phyloP scores from a whole-genome alignment of 2,888 invertebrate genomes.

The Podabrus alpinus region DNA sequence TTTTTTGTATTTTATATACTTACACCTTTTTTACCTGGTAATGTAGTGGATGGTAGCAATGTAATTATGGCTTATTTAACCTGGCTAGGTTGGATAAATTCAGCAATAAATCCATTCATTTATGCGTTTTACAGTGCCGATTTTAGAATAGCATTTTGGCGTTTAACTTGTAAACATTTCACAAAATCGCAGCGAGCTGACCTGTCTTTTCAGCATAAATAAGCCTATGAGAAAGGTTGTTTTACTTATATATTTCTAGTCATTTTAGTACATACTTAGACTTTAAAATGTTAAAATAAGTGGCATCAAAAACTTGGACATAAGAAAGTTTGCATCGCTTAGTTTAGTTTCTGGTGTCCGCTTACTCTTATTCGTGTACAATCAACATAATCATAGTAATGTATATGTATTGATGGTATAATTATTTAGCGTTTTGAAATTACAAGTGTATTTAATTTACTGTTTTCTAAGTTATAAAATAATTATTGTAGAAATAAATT shows the following conservation, averaged over 20 bases:
- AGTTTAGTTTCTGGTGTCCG: background rate
- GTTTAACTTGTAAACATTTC: conserved; percentile 74
- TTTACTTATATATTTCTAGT: conserved; percentile 19
- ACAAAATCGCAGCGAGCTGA: conserved; percentile 54
- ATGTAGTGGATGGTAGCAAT: conserved; percentile 56
- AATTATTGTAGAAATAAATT: background rate
- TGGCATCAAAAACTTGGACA: conserved; percentile 17
- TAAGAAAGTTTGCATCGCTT: background rate
- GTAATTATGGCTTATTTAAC: conserved; percentile 76
- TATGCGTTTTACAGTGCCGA: conserved; percentile 89
- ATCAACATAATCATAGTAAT: background rate
- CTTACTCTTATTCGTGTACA: background rate
- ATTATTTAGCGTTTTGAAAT: background rate
- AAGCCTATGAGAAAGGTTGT: conserved; percentile 23
- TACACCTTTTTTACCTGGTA: conserved; percentile 73
- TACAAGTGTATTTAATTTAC: background rate
- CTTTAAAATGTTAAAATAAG: conserved; percentile 3
- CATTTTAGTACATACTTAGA: conserved; percentile 22
- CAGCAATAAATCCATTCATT: conserved; percentile 88
- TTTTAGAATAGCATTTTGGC: conserved; percentile 85
- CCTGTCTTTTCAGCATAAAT: conserved; percentile 52
- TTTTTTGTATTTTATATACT: conserved; percentile 83
- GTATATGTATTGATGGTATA: background rate
- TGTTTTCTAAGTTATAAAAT: too few species aligned
- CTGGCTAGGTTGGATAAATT: conserved; percentile 90